These are phyloP conservation scores for Acanthosepion lycidas DNA, from an alignment of 2,888 invertebrate genomes.

Conservation along the genomic window DNA sequence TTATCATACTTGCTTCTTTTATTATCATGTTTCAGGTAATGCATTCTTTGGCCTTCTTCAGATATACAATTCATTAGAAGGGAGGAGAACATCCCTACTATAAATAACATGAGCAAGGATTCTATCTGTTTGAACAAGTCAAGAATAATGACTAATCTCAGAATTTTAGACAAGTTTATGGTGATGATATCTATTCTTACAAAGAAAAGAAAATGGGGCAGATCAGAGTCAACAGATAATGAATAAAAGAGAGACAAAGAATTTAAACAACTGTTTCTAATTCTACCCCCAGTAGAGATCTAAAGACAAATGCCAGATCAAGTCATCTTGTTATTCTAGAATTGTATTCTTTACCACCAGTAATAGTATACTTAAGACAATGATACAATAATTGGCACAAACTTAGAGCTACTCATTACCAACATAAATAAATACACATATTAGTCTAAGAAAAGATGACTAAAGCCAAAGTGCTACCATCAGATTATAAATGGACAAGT, in stretches of 20 bases:
- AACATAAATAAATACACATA: not conserved
- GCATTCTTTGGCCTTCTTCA: no score
- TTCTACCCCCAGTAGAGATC: not conserved
- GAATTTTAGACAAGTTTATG: no score
- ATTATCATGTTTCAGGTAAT: no score
- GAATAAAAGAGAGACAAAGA: not conserved
- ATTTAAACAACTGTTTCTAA: not conserved
- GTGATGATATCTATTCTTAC: no score
- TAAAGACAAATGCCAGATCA: not conserved
- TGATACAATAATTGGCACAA: not conserved
- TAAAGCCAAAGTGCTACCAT: not conserved
- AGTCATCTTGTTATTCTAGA: not conserved
- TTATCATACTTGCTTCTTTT: no score
- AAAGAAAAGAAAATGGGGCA: no score
- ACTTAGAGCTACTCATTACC: not conserved
- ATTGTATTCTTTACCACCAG: not conserved
- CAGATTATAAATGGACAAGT: constrained; percentile 11
- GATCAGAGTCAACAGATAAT: no score
- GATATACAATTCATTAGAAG: no score
- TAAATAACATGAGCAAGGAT: no score
- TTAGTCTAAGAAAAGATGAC: not conserved
- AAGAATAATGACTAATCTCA: no score
- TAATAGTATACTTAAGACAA: not conserved
- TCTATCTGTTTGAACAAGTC: no score
- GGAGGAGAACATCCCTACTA: no score